Evolutionary conservation across 2,797 vertebrate genomes (phyloP), one percentile per base, ranked within the genome.

Genomic region (Xenopus petersii): DNA sequence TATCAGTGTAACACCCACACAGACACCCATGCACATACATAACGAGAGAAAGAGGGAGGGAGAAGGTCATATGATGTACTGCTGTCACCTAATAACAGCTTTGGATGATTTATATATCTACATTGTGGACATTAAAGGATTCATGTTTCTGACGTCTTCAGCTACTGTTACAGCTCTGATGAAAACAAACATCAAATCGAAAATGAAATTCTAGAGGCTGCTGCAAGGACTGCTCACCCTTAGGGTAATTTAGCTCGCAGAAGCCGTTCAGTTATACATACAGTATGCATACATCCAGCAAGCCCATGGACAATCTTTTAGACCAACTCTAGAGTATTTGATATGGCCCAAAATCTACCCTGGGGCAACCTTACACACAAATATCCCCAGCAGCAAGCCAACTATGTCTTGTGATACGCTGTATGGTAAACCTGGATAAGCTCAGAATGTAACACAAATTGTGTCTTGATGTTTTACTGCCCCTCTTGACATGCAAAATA

Each of bases 281-380:
- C 21, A 21, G 21, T 21, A 46, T 30, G 51, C 24, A 55, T 24
- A 10, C 10, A 24, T 54, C 30, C 12, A 16, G 13, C 15, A 15
- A 68, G 26, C 51, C 24, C 26, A 56, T 5, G 10, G 26, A 24
- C 60, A 73, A 69, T 73, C 59, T 59, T 64, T 73, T 64, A 60
- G 75, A 70, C 49, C 60, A 64, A 70, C 8, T 69, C 26, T n/a
- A 49, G n/a, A 69, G 60, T 58, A 36, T 11, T 59, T 78, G 54
- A 64, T 42, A 78, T 65, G 68, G 48, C 58, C 12, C 36, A 64
- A 65, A 26, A 58, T 42, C 6, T 42, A 42, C 36, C 36, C 36
- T 42, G 36, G 36, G 36, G 36, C 8, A 6, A 6, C 36, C 36
- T 9, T 42, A 42, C 36, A 42, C 4, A 9, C 36, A 42, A 42